Conservation (phyloP, 2,113 vertebrate species). For the Neotoma lepida region DNA sequence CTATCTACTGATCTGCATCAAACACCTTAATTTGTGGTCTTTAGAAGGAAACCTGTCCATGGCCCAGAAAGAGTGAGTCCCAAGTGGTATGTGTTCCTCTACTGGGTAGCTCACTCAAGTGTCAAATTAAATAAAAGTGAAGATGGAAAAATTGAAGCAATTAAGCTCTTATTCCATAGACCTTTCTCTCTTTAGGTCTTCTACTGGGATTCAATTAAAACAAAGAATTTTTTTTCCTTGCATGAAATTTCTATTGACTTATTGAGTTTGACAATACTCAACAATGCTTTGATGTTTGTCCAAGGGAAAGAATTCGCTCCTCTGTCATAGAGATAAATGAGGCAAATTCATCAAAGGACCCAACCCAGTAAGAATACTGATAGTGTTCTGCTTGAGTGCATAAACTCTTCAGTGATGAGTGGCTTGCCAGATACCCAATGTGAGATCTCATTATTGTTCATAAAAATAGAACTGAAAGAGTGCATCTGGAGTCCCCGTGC, state of each 20-base stretch:
- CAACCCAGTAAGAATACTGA: conserved; percentile 48
- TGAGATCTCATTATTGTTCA: conserved; percentile 5
- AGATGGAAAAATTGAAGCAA: conserved; percentile 78
- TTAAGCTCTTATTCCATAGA: conserved; percentile 68
- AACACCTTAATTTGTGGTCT: conserved; percentile 75
- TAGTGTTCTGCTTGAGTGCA: conserved; percentile 29
- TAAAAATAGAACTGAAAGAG: background rate
- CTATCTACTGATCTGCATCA: conserved; percentile 55
- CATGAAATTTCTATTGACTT: conserved; percentile 53
- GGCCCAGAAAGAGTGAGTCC: conserved; percentile 46
- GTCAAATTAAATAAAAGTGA: conserved; percentile 75
- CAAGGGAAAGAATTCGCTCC: conserved; percentile 66
- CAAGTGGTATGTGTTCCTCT: background rate
- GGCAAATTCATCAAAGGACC: conserved; percentile 72
- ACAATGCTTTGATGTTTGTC: conserved; percentile 66
- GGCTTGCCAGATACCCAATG: background rate
- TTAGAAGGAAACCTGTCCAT: conserved; percentile 68
- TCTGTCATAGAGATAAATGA: conserved; percentile 75
- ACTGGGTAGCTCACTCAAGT: conserved; percentile 74
- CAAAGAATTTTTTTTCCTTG: background rate
- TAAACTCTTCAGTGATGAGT: background rate
- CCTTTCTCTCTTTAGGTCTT: conserved; percentile 4
- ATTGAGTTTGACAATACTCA: conserved; percentile 62
- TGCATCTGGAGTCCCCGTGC: background rate
- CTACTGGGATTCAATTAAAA: conserved; percentile 65